phyloP scores from a whole-genome alignment of 2,113 vertebrate genomes.

The Coracopsis vasa region DNA sequence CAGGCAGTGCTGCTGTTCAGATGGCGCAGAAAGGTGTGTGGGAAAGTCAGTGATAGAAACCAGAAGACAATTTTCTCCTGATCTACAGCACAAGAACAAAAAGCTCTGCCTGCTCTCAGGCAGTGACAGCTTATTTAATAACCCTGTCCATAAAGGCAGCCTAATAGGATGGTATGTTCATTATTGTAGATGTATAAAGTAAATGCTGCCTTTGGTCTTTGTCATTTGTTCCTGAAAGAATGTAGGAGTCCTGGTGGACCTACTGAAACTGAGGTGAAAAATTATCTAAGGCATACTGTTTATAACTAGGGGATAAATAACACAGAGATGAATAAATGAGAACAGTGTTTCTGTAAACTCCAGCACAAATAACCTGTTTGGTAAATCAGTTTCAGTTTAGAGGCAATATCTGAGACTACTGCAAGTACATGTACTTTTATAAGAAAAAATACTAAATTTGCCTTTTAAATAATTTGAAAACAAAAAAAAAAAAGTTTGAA shows the following conservation, averaged over 20 bases:
- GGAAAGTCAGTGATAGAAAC: background rate
- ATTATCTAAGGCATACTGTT: background rate
- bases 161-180: rapidly evolving
- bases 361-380: background rate
- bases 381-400: background rate
- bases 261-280: background rate
- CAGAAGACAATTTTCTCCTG: background rate
- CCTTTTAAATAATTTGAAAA: background rate
- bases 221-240: background rate
- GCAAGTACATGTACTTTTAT: background rate
- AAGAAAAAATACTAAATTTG: background rate
- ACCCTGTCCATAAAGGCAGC: too few species aligned
- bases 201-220: background rate
- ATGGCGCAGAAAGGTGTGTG: background rate
- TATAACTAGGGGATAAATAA: background rate
- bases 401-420: background rate
- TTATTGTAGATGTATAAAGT: background rate
- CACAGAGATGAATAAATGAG: background rate
- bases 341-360: background rate
- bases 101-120: background rate
- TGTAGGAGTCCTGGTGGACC: too few species aligned
- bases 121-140: background rate
- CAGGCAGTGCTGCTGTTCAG: background rate
- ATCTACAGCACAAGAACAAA: background rate
- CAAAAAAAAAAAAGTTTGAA: background rate